Evolutionary conservation across 2,113 vertebrate genomes (phyloP), one percentile per base, ranked within the genome.

Genomic region (Eclectus roratus): DNA sequence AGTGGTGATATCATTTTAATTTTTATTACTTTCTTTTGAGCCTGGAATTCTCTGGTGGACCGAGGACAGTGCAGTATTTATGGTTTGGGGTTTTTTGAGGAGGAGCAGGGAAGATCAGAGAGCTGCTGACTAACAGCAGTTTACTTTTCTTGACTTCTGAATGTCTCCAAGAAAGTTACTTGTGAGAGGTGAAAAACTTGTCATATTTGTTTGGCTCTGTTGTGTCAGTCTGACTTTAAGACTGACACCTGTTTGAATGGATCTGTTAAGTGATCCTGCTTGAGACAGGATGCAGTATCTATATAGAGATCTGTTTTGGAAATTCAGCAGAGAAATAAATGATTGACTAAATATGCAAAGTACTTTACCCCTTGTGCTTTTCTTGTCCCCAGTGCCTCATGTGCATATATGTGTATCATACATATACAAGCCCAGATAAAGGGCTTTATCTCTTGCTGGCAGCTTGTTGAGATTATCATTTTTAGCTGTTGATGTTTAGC

Each of bases 351-450:
- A 46, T 35, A 41, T 11, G 6, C 24, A 1, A 29, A 44, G 72
- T 55, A 55, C 85, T 93, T 85, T 70, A 80, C 77, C 58, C 77
- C 84, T 56, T 25, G 83, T 52, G 39, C 35, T 85, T 35, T 73
- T 31, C 74, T 81, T 85, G 47, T 47, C 25, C 35, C 13, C 18
- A 25, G 13, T 41, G 50, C 76, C n/a, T 78, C 53, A 4, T 5
- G 1, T 50, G 37, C 24, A 5, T 4, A 1, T 29, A 5, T 14
- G 2, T 16, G 1, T 24, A 15, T 64, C 9, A 13, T 39, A 15
- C 25, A 5, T 0, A 1, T 21, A 9, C 17, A 44, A 52, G 50
- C 37, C 10, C 25, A 80, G 94, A 89, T 85, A 88, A 80, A 72
- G 80, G 47, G 25, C 47, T 73, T 80, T 88, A 65, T 91, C 80